These are phyloP conservation scores for Spinus pinus DNA, from an alignment of 2,797 vertebrate species.

Conservation along the genomic window DNA sequence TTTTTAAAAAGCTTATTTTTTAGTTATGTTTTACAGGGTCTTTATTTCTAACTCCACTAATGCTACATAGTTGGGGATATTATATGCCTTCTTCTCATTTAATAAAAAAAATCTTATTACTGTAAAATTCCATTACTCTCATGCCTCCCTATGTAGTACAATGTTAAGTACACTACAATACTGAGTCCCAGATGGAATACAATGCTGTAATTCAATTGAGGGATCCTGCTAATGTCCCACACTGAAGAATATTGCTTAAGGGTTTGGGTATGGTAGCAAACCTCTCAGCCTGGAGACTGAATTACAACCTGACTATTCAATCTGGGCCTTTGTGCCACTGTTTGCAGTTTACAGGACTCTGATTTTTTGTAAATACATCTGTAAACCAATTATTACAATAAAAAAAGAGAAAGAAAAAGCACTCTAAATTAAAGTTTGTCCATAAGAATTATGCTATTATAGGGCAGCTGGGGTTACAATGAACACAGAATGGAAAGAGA, in stretches of 20 bases:
- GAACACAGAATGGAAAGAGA: not conserved
- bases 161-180: slow-evolving; percentile 79
- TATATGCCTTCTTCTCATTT: slow-evolving; percentile 70
- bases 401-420: slow-evolving; percentile 34
- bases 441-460: not conserved
- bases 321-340: slow-evolving; percentile 33
- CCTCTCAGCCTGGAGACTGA: slow-evolving; percentile 75
- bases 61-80: slow-evolving; percentile 42
- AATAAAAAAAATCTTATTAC: slow-evolving; percentile 74
- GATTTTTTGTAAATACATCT: slow-evolving; percentile 46
- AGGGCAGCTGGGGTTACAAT: not conserved
- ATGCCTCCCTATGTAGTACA: slow-evolving; percentile 75
- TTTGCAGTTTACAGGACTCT: slow-evolving; percentile 1
- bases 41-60: slow-evolving; percentile 46
- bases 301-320: slow-evolving; percentile 71
- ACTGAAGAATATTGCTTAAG: slow-evolving; percentile 83
- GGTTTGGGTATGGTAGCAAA: slow-evolving; percentile 76
- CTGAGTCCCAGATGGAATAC: slow-evolving; percentile 79
- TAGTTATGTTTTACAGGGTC: not conserved
- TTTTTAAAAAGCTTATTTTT: not conserved
- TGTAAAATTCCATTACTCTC: slow-evolving; percentile 77
- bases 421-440: slow-evolving; percentile 17
- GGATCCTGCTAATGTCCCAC: slow-evolving; percentile 80
- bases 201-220: slow-evolving; percentile 83
- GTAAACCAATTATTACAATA: slow-evolving; percentile 62